These are phyloP conservation scores for Gymnothorax reevesii DNA, from an alignment of 2,797 vertebrate genomes.

Conservation along the genomic window DNA sequence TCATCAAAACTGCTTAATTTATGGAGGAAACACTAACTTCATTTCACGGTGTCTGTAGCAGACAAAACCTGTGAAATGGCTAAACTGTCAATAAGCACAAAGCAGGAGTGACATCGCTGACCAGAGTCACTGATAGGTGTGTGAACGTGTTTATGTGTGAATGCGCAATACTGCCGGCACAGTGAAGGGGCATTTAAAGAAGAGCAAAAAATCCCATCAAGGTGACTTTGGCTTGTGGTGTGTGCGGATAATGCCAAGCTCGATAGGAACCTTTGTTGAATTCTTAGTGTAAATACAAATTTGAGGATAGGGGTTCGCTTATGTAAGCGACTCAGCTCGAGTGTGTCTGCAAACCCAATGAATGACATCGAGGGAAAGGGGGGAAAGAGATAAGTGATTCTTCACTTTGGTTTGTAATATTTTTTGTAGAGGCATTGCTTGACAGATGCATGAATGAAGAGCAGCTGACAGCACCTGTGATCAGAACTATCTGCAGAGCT, in stretches of 20 bases:
- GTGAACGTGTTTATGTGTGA: background rate
- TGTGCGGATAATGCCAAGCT: background rate
- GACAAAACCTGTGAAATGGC: constrained; percentile 20
- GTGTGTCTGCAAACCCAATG: background rate
- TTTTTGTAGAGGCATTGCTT: constrained; percentile 46
- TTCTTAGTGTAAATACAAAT: background rate
- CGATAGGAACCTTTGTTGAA: background rate
- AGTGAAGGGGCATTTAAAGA: too few relatives aligned
- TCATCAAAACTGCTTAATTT: constrained; percentile 18
- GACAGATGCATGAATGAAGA: constrained; percentile 54
- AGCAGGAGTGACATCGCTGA: background rate
- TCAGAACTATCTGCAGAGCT: constrained; percentile 32
- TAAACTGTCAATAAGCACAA: background rate
- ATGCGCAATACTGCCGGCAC: too few relatives aligned
- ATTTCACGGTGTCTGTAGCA: constrained; percentile 22
- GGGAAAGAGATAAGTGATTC: constrained; percentile 5
- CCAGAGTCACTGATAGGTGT: background rate
- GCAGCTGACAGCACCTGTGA: constrained; percentile 53
- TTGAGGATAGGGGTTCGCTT: background rate
- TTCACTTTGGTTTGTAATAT: constrained; percentile 35
- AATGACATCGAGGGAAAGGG: background rate
- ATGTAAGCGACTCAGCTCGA: background rate
- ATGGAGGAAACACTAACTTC: constrained; percentile 19
- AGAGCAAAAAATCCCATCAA: background rate
- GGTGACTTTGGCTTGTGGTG: constrained; percentile 12